These are phyloP conservation scores for Limnephilus rhombicus DNA, from an alignment of 2,888 invertebrate species.

Conservation along the genomic window DNA sequence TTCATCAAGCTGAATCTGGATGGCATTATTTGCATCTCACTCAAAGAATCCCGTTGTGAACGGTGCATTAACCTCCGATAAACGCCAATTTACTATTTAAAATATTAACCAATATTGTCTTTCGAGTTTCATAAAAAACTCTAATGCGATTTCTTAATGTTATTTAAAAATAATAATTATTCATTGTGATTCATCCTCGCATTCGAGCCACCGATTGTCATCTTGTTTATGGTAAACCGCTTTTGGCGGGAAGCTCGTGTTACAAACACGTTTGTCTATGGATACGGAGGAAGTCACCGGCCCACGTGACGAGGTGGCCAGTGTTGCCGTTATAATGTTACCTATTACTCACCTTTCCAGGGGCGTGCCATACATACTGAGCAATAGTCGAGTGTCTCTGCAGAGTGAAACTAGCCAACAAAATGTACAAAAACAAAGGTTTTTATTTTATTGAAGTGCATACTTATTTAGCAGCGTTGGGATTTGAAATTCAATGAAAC, in stretches of 20 bases:
- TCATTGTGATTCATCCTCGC: background rate
- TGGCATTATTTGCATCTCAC: background rate
- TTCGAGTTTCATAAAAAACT: background rate
- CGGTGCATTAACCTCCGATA: background rate
- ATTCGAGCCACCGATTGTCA: background rate
- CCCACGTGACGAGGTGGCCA: slow-evolving; percentile 16
- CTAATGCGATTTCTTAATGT: background rate
- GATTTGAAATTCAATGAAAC: no score
- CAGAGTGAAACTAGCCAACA: background rate
- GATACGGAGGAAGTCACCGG: slow-evolving; percentile 6
- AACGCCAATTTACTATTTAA: background rate
- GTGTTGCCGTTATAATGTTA: background rate
- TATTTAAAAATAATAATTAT: background rate
- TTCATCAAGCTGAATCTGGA: background rate
- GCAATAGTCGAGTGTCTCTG: background rate
- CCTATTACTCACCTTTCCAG: background rate
- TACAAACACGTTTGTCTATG: slow-evolving; percentile 11
- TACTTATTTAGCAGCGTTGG: no score
- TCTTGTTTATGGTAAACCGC: slow-evolving; percentile 12
- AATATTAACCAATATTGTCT: background rate
- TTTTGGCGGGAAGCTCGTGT: background rate
- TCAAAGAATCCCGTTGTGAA: background rate
- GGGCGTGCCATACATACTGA: background rate
- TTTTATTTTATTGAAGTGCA: background rate
- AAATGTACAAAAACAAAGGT: background rate